Evolutionary conservation across 2,888 invertebrate species (phyloP).

Genomic region (Spodoptera littoralis): DNA sequence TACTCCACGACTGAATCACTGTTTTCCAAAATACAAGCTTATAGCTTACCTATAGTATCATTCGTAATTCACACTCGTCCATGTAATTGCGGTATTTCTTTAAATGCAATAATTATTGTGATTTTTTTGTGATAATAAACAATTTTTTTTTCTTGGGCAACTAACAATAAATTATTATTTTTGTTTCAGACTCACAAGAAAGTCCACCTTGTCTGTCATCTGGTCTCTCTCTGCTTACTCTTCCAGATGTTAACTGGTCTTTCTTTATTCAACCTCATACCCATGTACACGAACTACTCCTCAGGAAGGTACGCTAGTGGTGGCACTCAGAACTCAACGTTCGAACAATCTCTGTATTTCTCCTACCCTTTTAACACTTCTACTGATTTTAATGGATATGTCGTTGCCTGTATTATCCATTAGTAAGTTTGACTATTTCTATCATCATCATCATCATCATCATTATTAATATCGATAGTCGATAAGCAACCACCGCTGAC

Average conservation of each 20-base stretch:
- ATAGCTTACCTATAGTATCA: no score
- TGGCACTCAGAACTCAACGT: constrained; percentile 28
- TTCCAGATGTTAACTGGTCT: constrained; percentile 5
- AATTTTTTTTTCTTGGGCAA: not conserved
- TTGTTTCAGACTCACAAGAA: constrained; percentile 32
- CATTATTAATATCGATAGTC: no score
- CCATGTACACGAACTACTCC: constrained; percentile 31
- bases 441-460: no score
- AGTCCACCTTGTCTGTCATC: constrained; percentile 23
- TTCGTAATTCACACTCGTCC: no score
- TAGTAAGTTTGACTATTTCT: constrained; percentile 26
- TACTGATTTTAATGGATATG: constrained; percentile 31
- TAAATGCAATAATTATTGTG: no score
- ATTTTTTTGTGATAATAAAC: no score
- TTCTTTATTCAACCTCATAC: constrained; percentile 23
- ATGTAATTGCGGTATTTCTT: no score
- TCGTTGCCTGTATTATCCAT: constrained; percentile 22
- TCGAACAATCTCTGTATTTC: constrained; percentile 40
- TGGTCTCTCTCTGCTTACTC: constrained; percentile 6
- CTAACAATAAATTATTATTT: not conserved
- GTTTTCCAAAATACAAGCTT: no score
- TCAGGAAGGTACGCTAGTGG: constrained; percentile 16
- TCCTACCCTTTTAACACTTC: constrained; percentile 43
- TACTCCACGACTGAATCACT: no score
- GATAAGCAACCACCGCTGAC: no score